Evolutionary conservation across 2,888 invertebrate species (phyloP).

Genomic region (Polydrusus cervinus): DNA sequence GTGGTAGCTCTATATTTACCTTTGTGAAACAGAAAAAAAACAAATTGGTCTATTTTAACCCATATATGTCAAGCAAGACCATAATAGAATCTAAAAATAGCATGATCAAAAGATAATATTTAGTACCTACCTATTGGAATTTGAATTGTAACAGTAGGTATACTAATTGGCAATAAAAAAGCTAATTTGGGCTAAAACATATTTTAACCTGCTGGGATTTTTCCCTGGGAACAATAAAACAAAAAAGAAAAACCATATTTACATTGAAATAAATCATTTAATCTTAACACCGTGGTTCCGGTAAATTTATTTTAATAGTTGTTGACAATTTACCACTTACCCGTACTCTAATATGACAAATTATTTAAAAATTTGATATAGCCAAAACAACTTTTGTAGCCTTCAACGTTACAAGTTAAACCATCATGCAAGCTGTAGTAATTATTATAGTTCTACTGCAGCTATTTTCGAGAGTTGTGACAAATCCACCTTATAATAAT

Average conservation of each 20-base stretch:
- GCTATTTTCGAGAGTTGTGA: background rate
- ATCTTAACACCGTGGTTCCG: constrained; percentile 40
- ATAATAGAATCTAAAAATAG: too few species aligned
- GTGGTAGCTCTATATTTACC: too few species aligned
- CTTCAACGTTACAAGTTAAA: background rate
- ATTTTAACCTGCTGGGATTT: background rate
- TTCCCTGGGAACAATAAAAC: background rate
- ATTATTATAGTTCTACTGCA: background rate
- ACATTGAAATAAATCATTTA: background rate
- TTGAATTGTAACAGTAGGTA: too few species aligned
- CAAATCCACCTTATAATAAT: background rate
- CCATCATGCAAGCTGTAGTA: background rate
- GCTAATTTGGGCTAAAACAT: background rate
- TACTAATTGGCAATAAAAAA: background rate
- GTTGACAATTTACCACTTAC: constrained; percentile 15
- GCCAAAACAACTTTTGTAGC: background rate
- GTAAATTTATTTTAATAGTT: constrained; percentile 39
- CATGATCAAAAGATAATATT: too few species aligned
- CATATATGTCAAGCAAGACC: too few species aligned
- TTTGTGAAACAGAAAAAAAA: too few species aligned
- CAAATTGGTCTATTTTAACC: too few species aligned
- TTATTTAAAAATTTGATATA: constrained; percentile 1
- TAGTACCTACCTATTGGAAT: too few species aligned
- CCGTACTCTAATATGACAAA: background rate
- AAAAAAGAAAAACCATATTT: constrained; percentile 17